Percentiles rank a stretch among this genome's conserved stretches.
phyloP scores from a whole-genome alignment of 2,113 vertebrate species.

The Gymnarchus niloticus region DNA sequence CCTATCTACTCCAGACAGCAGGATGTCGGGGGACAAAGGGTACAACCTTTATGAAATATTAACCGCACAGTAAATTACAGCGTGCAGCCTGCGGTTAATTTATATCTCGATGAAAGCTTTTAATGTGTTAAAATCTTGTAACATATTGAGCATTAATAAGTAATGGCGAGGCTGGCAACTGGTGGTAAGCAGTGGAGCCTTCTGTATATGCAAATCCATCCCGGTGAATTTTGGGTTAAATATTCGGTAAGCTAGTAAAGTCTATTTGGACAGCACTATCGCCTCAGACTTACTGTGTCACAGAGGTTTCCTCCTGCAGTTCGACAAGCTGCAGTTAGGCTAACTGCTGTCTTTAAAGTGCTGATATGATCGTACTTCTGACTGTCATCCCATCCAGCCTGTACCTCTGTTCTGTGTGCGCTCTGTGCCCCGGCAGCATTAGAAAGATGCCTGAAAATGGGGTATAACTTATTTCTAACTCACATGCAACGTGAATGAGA shows the following conservation, averaged over 20 bases:
- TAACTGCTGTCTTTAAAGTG: too few relatives aligned
- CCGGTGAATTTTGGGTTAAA: neutral
- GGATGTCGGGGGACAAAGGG: conserved; percentile 19
- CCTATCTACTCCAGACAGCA: conserved; percentile 13
- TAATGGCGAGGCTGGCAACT: conserved; percentile 19
- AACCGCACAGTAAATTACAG: conserved; percentile 30
- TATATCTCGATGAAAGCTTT: conserved; percentile 28
- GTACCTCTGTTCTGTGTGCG: neutral
- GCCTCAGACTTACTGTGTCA: neutral
- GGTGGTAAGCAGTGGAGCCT: neutral
- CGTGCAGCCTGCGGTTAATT: conserved; percentile 21
- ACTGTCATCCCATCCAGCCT: neutral
- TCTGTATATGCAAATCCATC: neutral
- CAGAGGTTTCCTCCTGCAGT: too few relatives aligned
- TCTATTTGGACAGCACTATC: neutral
- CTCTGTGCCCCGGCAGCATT: too few relatives aligned
- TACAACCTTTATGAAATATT: conserved; percentile 35
- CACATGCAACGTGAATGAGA: neutral
- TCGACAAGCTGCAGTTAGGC: too few relatives aligned
- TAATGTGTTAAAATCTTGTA: conserved; percentile 30
- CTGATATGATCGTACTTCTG: too few relatives aligned
- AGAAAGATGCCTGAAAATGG: neutral
- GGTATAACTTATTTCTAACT: too few relatives aligned
- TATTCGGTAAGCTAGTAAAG: neutral
- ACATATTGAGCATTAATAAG: conserved; percentile 32